phyloP scores from a whole-genome alignment of 2,888 invertebrate species.

The Tribolium freemani region DNA sequence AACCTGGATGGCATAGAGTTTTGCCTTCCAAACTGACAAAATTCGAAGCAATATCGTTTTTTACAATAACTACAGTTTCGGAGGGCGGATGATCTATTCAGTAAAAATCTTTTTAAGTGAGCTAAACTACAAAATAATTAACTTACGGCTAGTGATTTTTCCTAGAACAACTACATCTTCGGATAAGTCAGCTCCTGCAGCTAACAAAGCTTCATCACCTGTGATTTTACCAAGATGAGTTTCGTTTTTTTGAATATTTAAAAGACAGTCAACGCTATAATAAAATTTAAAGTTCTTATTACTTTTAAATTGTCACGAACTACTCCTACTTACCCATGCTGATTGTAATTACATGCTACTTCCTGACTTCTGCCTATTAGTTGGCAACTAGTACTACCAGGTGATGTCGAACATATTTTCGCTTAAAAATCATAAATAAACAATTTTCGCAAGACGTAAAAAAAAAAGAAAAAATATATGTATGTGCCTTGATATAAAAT shows the following conservation, averaged over 20 bases:
- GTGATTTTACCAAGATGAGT: constrained; percentile 75
- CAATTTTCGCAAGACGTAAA: too few species aligned
- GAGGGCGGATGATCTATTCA: constrained; percentile 63
- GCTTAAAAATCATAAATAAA: constrained; percentile 46
- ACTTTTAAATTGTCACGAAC: too few species aligned
- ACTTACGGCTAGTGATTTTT: constrained; percentile 61
- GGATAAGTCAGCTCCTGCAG: constrained; percentile 67
- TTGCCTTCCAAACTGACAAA: constrained; percentile 70
- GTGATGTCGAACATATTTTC: constrained; percentile 52
- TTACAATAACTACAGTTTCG: constrained; percentile 75
- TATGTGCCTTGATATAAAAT: too few species aligned
- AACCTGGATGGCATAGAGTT: constrained; percentile 78
- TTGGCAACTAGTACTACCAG: constrained; percentile 50
- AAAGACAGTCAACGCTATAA: constrained; percentile 74
- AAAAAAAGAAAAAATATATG: too few species aligned
- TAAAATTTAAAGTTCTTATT: too few species aligned
- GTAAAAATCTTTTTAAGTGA: too few species aligned
- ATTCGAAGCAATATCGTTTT: constrained; percentile 67
- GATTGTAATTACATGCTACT: constrained; percentile 48
- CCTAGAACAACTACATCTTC: constrained; percentile 69
- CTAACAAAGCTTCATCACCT: constrained; percentile 74
- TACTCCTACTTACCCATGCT: constrained; percentile 53
- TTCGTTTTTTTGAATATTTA: constrained; percentile 69
- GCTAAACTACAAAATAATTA: background rate
- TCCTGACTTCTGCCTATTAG: constrained; percentile 53